Evolutionary conservation across 2,113 vertebrate species (phyloP).

Genomic region (Catharus bicknelli): DNA sequence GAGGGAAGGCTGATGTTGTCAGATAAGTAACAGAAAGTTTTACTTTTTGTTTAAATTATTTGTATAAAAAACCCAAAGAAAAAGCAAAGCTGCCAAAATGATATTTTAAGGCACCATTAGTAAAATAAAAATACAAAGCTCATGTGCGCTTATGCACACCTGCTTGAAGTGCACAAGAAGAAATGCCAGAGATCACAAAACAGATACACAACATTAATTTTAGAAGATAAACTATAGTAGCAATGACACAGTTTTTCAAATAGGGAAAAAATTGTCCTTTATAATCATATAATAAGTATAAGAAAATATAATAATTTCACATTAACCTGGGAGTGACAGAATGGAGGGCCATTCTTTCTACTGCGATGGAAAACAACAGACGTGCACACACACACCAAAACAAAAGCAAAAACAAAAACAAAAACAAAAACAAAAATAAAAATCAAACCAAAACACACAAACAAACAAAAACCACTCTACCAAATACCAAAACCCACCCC

Average conservation of each 20-base stretch:
- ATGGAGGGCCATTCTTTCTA: neutral
- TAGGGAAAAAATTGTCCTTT: neutral
- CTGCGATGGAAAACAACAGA: neutral
- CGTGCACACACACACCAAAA: neutral
- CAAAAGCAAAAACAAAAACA: too few relatives aligned
- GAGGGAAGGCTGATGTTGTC: conserved; percentile 10
- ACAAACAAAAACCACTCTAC: too few relatives aligned
- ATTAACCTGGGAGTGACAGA: neutral
- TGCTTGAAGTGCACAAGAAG: neutral
- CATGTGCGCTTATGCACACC: accelerated
- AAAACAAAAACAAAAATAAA: too few relatives aligned
- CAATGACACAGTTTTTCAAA: neutral
- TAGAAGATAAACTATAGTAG: neutral
- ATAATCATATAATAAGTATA: too few relatives aligned
- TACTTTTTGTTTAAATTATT: conserved; percentile 39
- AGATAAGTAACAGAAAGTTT: conserved; percentile 58
- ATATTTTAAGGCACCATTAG: neutral
- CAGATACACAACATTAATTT: neutral
- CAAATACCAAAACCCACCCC: accelerated
- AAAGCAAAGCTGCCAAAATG: neutral
- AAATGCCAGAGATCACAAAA: neutral
- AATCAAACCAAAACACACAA: too few relatives aligned
- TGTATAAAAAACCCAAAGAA: conserved; percentile 34
- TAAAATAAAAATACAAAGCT: neutral
- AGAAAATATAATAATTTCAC: neutral